A percentile compares a stretch with the other conserved stretches of the same genome.
Conservation (phyloP, 2,113 vertebrate genomes). For the Forbesichthys agassizii region DNA sequence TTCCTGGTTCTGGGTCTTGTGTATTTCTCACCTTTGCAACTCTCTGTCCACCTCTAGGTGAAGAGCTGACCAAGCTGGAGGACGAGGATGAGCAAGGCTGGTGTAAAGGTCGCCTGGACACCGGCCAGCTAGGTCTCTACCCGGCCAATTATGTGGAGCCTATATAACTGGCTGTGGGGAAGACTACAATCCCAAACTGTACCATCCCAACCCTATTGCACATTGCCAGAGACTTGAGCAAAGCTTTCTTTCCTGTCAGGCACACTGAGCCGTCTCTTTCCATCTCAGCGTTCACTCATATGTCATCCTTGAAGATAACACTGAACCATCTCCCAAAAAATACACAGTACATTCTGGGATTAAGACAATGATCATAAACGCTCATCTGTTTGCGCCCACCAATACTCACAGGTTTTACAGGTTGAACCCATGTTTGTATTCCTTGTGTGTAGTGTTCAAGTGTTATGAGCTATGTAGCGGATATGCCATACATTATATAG, state of each 20-base stretch:
- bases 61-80: constrained; percentile 92
- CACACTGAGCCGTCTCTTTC: constrained; percentile 49
- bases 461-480: constrained; percentile 44
- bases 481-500: constrained; percentile 54
- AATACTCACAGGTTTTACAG: constrained; percentile 16
- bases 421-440: constrained; percentile 32
- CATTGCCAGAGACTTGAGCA: constrained; percentile 68
- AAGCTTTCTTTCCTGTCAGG: constrained; percentile 48
- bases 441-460: constrained; percentile 55
- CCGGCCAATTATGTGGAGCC: constrained; percentile 95
- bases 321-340: constrained; percentile 4
- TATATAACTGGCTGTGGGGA: constrained; percentile 73
- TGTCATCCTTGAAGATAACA: constrained; percentile 32
- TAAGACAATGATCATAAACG: constrained; percentile 6
- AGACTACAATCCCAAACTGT: constrained; percentile 52
- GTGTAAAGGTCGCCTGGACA: constrained; percentile 96
- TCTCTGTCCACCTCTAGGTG: constrained; percentile 75
- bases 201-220: constrained; percentile 55
- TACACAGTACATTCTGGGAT: constrained; percentile 5
- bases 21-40: background rate
- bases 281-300: constrained; percentile 28
- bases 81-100: constrained; percentile 97
- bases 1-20: too few species aligned
- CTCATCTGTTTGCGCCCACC: constrained; percentile 29
- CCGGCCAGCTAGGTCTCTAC: constrained; percentile 90